Evolutionary conservation across 2,113 vertebrate species (phyloP).

Genomic region (Varanus salvator): DNA sequence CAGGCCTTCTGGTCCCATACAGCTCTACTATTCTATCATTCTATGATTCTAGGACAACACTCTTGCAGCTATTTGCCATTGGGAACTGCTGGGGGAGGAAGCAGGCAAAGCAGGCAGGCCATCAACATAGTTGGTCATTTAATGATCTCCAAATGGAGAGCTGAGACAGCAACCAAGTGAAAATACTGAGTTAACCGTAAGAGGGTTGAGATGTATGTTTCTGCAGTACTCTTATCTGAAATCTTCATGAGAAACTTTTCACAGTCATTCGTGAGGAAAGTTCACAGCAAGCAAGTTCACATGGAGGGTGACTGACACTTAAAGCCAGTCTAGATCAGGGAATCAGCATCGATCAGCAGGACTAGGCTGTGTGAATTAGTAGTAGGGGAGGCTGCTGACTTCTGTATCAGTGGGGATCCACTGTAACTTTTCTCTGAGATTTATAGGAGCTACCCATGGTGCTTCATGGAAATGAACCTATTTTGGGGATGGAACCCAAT

Average conservation of each 20-base stretch:
- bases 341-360: slow-evolving; percentile 3
- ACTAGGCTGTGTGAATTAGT: not conserved
- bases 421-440: too few species aligned
- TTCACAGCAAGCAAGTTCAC: not conserved
- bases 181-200: not conserved
- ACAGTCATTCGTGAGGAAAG: not conserved
- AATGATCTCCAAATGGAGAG: not conserved
- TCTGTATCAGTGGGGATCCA: too few species aligned
- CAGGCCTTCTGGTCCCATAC: too few species aligned
- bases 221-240: fast-evolving
- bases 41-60: not conserved
- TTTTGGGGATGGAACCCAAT: too few species aligned
- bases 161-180: not conserved
- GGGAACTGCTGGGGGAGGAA: not conserved
- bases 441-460: too few species aligned
- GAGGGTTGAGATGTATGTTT: not conserved
- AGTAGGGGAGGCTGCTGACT: too few species aligned
- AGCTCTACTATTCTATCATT: too few species aligned
- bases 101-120: too few species aligned
- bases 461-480: too few species aligned
- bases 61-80: not conserved
- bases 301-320: slow-evolving; percentile 13
- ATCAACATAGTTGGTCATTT: not conserved
- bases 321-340: slow-evolving; percentile 28
- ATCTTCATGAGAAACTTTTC: not conserved